Percentiles rank a stretch among this genome's conserved stretches.
Evolutionary conservation across 2,888 invertebrate genomes (phyloP).

Genomic region (Anagyrus pseudococci): DNA sequence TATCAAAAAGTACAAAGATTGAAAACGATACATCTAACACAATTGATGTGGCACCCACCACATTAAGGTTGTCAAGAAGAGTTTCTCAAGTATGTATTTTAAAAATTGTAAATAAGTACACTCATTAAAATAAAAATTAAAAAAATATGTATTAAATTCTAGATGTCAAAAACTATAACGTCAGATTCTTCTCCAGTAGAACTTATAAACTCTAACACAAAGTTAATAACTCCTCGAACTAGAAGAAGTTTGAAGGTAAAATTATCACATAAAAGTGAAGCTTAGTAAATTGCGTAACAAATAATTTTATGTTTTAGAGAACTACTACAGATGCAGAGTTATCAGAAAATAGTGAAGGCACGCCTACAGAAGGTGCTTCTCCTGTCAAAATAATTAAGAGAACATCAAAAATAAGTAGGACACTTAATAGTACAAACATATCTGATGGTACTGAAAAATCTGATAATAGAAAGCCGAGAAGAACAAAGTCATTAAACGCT

Average conservation of each 20-base stretch:
- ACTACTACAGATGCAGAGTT: not conserved
- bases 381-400: not conserved
- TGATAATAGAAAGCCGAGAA: not conserved
- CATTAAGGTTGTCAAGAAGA: not conserved
- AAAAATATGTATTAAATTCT: no score
- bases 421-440: not conserved
- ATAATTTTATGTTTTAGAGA: not conserved
- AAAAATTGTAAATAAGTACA: no score
- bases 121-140: no score
- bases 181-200: no score
- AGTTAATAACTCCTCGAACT: not conserved
- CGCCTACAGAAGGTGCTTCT: not conserved
- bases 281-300: no score
- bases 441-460: not conserved
- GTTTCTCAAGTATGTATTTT: not conserved
- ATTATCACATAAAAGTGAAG: not conserved
- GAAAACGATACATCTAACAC: not conserved
- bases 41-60: not conserved
- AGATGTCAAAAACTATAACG: no score
- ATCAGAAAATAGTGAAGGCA: not conserved
- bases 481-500: constrained; percentile 6
- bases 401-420: constrained; percentile 12
- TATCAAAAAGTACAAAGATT: not conserved
- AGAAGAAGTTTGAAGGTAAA: constrained; percentile 17
- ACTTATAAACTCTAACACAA: no score